Percentiles rank a stretch among this genome's conserved stretches.
Conservation (phyloP, 1,140 invertebrate species). For the Nasonia giraulti region DNA sequence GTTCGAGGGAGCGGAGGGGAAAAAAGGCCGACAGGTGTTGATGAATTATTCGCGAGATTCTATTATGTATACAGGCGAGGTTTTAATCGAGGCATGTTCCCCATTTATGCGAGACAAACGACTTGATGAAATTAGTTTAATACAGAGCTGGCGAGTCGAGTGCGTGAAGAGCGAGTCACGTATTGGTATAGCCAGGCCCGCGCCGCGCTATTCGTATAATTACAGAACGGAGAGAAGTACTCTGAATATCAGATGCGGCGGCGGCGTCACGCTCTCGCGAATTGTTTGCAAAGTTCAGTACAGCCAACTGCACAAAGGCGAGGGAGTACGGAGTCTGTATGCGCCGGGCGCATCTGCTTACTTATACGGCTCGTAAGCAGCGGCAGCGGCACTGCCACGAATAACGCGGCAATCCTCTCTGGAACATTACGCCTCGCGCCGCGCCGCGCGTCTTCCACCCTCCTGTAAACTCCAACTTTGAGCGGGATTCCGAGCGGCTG, state of each 20-base stretch:
- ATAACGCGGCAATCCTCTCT: background rate
- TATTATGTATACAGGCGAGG: background rate
- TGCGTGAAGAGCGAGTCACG: background rate
- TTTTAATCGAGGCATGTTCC: background rate
- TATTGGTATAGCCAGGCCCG: background rate
- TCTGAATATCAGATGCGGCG: background rate
- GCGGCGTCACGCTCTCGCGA: background rate
- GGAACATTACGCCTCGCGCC: background rate
- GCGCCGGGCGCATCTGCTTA: background rate
- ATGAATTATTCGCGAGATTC: background rate
- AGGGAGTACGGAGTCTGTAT: background rate
- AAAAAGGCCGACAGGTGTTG: background rate
- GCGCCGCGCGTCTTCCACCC: background rate
- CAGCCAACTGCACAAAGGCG: background rate
- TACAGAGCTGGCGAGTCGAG: background rate
- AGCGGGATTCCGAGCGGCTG: background rate
- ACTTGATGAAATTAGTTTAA: constrained; percentile 30
- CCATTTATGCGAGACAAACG: background rate
- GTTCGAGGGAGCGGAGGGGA: background rate
- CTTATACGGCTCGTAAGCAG: background rate
- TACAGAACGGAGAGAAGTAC: background rate
- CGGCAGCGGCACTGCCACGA: background rate
- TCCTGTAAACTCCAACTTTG: background rate
- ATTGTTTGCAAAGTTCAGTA: constrained; percentile 5
- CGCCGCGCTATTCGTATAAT: background rate